Conservation (phyloP, 2,113 vertebrate species). For the Melanerpes formicivorus region DNA sequence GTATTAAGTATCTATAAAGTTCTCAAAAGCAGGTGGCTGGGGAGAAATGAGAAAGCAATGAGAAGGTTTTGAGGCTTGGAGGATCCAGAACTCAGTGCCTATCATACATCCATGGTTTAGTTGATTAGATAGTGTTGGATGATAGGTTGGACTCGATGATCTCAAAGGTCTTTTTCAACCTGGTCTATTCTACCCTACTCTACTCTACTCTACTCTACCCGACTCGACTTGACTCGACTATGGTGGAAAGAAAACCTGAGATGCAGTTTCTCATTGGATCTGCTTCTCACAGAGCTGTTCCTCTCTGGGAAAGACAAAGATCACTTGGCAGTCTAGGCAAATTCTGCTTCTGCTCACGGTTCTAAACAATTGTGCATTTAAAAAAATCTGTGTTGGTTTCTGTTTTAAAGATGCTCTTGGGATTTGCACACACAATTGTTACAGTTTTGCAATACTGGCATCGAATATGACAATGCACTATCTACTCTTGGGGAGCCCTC, state of each 20-base stretch:
- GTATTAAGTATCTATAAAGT: not conserved
- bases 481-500: not conserved
- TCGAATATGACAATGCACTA: accelerated
- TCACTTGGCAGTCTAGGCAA: accelerated
- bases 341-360: not conserved
- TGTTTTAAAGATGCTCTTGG: not conserved
- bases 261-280: not conserved
- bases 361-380: not conserved
- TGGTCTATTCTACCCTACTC: too few relatives aligned
- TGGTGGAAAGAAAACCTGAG: not conserved
- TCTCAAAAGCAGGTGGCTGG: not conserved
- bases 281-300: not conserved
- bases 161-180: too few relatives aligned
- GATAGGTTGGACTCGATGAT: too few relatives aligned
- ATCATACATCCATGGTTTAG: not conserved
- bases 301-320: not conserved
- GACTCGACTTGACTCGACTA: not conserved
- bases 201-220: too few relatives aligned
- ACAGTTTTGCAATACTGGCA: accelerated
- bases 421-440: not conserved
- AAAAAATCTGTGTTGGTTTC: not conserved
- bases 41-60: not conserved
- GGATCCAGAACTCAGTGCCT: not conserved
- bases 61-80: not conserved
- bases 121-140: too few relatives aligned